These are phyloP conservation scores for Aphelenchoides fujianensis DNA, from an alignment of 1,140 invertebrate genomes.

Conservation along the genomic window DNA sequence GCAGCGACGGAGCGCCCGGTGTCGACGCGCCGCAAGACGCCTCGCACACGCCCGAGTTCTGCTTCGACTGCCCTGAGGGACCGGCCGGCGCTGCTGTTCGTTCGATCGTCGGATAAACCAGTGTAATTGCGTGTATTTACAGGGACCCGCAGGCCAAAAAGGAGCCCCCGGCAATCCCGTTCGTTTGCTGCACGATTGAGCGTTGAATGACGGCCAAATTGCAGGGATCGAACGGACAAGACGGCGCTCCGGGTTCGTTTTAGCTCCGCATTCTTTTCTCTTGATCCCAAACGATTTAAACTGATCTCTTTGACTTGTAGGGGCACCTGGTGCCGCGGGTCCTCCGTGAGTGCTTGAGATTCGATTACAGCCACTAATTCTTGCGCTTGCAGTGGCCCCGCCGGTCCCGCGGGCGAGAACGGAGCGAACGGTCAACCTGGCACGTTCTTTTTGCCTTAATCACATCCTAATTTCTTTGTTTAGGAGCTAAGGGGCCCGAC, in stretches of 20 bases:
- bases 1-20: not conserved
- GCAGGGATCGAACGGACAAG: constrained; percentile 8
- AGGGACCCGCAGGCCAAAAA: not conserved
- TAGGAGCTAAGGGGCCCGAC: constrained; percentile 5
- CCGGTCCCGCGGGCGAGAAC: not conserved
- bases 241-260: not conserved
- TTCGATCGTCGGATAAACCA: not conserved
- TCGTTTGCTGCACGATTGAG: no score
- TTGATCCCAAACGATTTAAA: no score
- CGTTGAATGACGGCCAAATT: not conserved
- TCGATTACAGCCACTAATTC: no score
- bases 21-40: constrained; percentile 14
- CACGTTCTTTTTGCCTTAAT: not conserved
- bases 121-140: not conserved
- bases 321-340: not conserved
- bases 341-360: not conserved
- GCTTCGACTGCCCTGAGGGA: constrained; percentile 14
- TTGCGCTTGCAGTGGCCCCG: no score
- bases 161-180: not conserved
- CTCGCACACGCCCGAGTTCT: not conserved
- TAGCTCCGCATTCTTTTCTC: no score
- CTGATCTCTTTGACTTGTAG: not conserved
- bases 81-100: constrained; percentile 4
- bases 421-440: no score
- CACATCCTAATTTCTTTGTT: not conserved